Conservation (phyloP, 2,888 invertebrate species). For the Amphipyra berbera region DNA sequence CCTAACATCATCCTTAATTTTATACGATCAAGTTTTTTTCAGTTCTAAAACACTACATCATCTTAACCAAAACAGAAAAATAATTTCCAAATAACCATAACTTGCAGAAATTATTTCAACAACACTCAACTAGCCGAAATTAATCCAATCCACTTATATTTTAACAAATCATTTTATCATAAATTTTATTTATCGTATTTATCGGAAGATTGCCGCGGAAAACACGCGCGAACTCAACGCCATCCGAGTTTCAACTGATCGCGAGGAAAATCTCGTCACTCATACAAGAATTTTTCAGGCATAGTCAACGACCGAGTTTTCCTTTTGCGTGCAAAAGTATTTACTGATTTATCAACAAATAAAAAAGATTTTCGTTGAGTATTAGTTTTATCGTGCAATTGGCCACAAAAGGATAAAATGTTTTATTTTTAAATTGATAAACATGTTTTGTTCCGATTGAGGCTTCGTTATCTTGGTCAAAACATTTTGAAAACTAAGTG, state of each 20-base stretch:
- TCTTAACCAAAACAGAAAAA: constrained; percentile 19
- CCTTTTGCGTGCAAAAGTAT: constrained; percentile 13
- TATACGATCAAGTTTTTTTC: constrained; percentile 13
- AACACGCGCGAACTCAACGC: constrained; percentile 34
- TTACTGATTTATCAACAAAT: constrained; percentile 20
- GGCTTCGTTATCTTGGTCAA: background rate
- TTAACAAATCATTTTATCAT: constrained; percentile 19
- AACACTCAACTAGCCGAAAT: constrained; percentile 19
- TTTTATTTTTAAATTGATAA: constrained; percentile 7
- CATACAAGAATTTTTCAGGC: constrained; percentile 23
- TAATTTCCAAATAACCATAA: constrained; percentile 7
- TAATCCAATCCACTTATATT: constrained; percentile 14
- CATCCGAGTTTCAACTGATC: constrained; percentile 44
- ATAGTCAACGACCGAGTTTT: constrained; percentile 37
- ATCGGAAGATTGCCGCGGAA: constrained; percentile 21
- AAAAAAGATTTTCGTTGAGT: background rate
- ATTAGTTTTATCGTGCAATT: constrained; percentile 11
- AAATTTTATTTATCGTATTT: constrained; percentile 40
- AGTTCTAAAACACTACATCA: constrained; percentile 35
- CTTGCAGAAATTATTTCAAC: constrained; percentile 9
- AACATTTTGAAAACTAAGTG: background rate
- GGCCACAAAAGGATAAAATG: background rate
- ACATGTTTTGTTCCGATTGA: background rate
- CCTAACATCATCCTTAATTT: constrained; percentile 24
- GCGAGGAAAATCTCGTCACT: constrained; percentile 36